phyloP scores from a whole-genome alignment of 1,140 invertebrate genomes.

The Nasonia longicornis region DNA sequence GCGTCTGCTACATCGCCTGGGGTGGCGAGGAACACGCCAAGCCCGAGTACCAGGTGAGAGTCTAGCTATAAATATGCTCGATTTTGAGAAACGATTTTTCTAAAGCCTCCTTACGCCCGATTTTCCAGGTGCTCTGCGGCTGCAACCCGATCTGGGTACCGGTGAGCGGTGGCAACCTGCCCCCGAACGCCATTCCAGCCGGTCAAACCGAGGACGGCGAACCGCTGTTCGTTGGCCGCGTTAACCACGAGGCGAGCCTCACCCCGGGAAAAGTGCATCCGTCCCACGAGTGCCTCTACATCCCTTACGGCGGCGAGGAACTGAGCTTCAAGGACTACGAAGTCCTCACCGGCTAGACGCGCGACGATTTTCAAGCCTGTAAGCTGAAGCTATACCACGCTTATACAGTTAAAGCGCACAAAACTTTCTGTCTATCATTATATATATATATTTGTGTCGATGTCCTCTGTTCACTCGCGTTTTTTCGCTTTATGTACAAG shows the following conservation, averaged over 20 bases:
- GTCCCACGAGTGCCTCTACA: constrained; percentile 79
- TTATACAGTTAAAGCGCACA: constrained; percentile 15
- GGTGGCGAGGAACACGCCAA: constrained; percentile 83
- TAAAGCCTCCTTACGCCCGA: not conserved
- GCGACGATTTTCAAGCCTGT: not conserved
- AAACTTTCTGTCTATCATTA: not conserved
- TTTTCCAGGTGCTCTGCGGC: constrained; percentile 72
- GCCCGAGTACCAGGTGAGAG: constrained; percentile 77
- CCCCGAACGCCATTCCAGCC: constrained; percentile 78
- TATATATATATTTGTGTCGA: not conserved
- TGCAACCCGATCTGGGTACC: constrained; percentile 74
- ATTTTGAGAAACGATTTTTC: not conserved
- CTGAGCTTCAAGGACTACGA: constrained; percentile 82
- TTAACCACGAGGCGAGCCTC: constrained; percentile 75
- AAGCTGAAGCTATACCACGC: not conserved
- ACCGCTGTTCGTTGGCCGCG: constrained; percentile 78
- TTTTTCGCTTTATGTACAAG: not conserved
- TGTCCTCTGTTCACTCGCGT: not conserved
- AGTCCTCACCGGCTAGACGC: constrained; percentile 47
- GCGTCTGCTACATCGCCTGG: constrained; percentile 82
- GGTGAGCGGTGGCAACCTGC: constrained; percentile 74
- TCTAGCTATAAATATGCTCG: no score
- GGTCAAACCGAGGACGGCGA: constrained; percentile 83
- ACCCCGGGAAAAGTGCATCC: constrained; percentile 82
- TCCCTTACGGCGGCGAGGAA: constrained; percentile 79